Percentiles rank a stretch among this genome's conserved stretches.
These are phyloP conservation scores for Perca fluviatilis DNA, from an alignment of 2,113 vertebrate genomes.

Conservation along the genomic window DNA sequence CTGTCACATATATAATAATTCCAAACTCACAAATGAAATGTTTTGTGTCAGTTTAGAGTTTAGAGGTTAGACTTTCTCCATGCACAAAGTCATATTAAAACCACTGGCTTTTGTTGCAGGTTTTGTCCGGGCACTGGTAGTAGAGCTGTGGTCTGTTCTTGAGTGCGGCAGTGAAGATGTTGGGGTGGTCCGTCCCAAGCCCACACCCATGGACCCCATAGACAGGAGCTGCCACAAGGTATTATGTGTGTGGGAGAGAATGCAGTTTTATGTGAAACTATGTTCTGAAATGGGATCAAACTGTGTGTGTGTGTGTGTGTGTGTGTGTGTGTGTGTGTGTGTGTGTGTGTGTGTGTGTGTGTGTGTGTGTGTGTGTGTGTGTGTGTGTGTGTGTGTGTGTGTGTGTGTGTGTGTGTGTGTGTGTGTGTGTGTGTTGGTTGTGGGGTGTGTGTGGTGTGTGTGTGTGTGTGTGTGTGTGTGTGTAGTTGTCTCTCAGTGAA, in stretches of 20 bases:
- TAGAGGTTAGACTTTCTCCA: background rate
- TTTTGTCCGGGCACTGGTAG: constrained; percentile 88
- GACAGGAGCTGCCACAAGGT: constrained; percentile 96
- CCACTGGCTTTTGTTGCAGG: constrained; percentile 79
- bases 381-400: background rate
- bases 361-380: background rate
- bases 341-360: background rate
- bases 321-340: constrained; percentile 4
- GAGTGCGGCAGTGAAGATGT: constrained; percentile 93
- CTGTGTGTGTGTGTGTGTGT: background rate
- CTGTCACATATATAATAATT: background rate
- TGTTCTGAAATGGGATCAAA: background rate
- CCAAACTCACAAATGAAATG: background rate
- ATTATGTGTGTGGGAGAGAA: background rate
- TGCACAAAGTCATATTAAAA: background rate
- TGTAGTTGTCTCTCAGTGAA: constrained; percentile 33
- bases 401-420: constrained; percentile 4
- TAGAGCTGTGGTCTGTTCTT: constrained; percentile 91
- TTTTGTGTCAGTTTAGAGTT: too few species aligned
- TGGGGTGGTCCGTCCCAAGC: constrained; percentile 87
- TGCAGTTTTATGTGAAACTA: background rate
- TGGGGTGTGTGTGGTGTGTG: background rate
- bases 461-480: background rate
- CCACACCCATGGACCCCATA: constrained; percentile 92
- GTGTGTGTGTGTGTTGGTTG: background rate